A percentile compares a stretch with the other conserved stretches of the same genome.
These are phyloP conservation scores for Poeciliopsis retropinna DNA, from an alignment of 2,113 vertebrate genomes.

Conservation along the genomic window DNA sequence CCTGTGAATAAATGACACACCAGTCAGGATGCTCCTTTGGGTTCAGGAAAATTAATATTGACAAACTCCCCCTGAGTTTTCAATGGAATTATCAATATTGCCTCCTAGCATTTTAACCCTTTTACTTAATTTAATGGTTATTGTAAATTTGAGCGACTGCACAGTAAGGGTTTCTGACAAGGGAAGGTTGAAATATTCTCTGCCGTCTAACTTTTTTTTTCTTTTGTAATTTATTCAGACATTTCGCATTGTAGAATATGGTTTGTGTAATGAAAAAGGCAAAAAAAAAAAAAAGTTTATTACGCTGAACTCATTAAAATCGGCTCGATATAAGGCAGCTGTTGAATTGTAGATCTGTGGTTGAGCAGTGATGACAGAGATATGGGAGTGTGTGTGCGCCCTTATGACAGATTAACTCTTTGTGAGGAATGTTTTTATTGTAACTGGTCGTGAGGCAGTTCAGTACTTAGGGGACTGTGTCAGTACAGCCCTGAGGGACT, in stretches of 20 bases:
- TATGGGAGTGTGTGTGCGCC: neutral
- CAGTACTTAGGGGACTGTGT: constrained; percentile 86
- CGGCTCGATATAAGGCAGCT: constrained; percentile 42
- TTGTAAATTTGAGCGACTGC: constrained; percentile 76
- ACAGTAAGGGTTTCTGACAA: constrained; percentile 50
- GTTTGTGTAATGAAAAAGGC: constrained; percentile 60
- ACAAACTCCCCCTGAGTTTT: constrained; percentile 82
- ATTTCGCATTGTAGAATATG: constrained; percentile 61
- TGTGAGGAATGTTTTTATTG: constrained; percentile 59
- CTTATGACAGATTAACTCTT: constrained; percentile 42
- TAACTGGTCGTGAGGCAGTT: constrained; percentile 74
- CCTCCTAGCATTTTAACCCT: constrained; percentile 83
- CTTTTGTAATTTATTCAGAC: constrained; percentile 57
- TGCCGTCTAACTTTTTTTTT: constrained; percentile 66
- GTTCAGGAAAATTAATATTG: constrained; percentile 85
- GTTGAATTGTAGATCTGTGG: constrained; percentile 30
- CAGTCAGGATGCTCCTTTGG: constrained; percentile 79
- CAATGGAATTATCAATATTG: constrained; percentile 83
- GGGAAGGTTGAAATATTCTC: constrained; percentile 46
- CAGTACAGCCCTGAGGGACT: constrained; percentile 90
- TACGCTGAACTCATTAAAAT: constrained; percentile 58
- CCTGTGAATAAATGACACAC: constrained; percentile 81
- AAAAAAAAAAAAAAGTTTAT: constrained; percentile 53
- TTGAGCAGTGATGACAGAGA: constrained; percentile 15
- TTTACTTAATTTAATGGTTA: constrained; percentile 83